Conservation (phyloP, 2,113 vertebrate species). For the Myrmophylax atrothorax region DNA sequence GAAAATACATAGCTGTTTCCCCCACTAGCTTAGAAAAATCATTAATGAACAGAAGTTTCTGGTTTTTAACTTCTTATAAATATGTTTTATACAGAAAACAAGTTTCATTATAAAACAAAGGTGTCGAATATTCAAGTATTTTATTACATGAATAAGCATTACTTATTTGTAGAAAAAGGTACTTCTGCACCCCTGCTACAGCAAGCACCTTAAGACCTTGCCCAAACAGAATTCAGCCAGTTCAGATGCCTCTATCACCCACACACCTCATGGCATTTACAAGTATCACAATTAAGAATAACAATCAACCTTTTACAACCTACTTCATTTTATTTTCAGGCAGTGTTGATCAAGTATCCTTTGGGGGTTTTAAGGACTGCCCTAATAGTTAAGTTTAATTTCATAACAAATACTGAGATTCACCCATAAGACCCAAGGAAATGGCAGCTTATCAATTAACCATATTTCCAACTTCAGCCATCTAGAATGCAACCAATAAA, state of each 20-base stretch:
- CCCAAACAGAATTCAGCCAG: background rate
- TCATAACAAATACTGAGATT: background rate
- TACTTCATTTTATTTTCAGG: background rate
- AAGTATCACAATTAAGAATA: background rate
- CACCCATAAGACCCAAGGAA: background rate
- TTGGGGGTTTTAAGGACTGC: background rate
- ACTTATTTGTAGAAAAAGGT: background rate
- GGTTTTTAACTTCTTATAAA: rapidly evolving
- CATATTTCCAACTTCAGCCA: background rate
- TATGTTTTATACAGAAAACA: background rate
- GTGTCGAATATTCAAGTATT: background rate
- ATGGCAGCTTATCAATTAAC: background rate
- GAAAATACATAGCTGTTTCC: background rate
- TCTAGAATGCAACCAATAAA: background rate
- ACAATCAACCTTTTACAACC: background rate
- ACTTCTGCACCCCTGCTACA: background rate
- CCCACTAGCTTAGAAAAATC: background rate
- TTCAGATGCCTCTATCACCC: background rate
- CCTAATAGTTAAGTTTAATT: background rate
- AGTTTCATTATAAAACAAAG: background rate
- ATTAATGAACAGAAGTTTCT: background rate
- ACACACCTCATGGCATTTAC: background rate
- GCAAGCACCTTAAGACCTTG: background rate
- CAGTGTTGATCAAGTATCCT: background rate
- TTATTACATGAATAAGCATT: background rate